Evolutionary conservation across 2,113 vertebrate genomes (phyloP).

Genomic region (Callithrix jacchus): DNA sequence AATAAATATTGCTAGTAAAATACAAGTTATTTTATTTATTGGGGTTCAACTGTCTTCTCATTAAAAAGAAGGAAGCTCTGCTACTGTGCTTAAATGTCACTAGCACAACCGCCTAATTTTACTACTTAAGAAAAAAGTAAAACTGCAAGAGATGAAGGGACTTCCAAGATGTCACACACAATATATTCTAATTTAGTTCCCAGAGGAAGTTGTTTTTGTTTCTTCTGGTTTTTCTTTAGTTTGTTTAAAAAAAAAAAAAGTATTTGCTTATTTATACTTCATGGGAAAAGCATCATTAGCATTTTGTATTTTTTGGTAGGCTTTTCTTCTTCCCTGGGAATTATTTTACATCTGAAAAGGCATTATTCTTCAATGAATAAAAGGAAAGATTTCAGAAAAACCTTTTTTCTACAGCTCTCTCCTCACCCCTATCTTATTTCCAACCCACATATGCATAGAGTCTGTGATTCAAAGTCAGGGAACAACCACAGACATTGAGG

Average conservation of each 20-base stretch:
- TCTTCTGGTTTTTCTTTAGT: not conserved
- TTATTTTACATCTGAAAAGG: constrained; percentile 71
- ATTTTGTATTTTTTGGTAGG: constrained; percentile 60
- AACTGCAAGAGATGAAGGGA: not conserved
- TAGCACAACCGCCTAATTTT: not conserved
- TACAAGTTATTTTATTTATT: not conserved
- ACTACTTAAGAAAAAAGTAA: constrained; percentile 7
- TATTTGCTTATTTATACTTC: constrained; percentile 60
- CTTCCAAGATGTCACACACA: not conserved
- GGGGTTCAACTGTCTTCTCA: not conserved
- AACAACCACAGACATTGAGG: not conserved
- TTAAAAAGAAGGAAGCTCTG: not conserved
- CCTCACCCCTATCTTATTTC: not conserved
- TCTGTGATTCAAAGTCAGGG: not conserved
- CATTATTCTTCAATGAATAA: constrained; percentile 68
- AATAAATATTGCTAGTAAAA: not conserved
- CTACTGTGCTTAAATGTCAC: not conserved
- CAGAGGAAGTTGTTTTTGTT: constrained; percentile 67
- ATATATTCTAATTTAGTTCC: constrained; percentile 55
- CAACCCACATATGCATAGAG: not conserved
- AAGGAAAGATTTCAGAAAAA: constrained; percentile 63
- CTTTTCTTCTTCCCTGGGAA: constrained; percentile 65
- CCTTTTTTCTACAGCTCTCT: not conserved
- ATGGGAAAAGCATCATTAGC: constrained; percentile 70
- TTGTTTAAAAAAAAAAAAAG: constrained; percentile 22